Percentiles rank a stretch among this genome's conserved stretches.
These are phyloP conservation scores for Bufotes viridis DNA, from an alignment of 2,797 vertebrate species.

Conservation along the genomic window DNA sequence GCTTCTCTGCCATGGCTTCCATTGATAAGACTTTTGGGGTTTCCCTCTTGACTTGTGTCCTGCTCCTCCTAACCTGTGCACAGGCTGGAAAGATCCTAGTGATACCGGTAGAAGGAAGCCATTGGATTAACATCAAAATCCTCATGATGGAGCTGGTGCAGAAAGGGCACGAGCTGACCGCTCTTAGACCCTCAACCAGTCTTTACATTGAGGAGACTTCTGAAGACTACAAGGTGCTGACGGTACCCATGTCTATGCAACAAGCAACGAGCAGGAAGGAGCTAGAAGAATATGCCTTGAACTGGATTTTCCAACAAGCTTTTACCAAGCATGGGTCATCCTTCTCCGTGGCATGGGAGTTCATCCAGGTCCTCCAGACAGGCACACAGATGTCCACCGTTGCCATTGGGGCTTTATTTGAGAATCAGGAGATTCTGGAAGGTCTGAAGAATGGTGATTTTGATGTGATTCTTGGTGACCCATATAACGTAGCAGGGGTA, in stretches of 20 bases:
- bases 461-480: conserved; percentile 68
- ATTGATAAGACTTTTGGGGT: background rate
- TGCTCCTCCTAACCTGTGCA: background rate
- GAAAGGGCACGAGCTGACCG: conserved; percentile 64
- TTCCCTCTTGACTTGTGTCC: background rate
- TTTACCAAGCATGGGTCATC: conserved; percentile 45
- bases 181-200: conserved; percentile 63
- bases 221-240: conserved; percentile 54
- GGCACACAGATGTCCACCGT: background rate
- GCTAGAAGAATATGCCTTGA: conserved; percentile 44
- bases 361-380: conserved; percentile 38
- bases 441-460: conserved; percentile 55
- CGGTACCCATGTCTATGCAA: conserved; percentile 16
- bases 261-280: conserved; percentile 42
- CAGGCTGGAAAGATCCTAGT: conserved; percentile 57
- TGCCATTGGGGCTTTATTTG: conserved; percentile 61
- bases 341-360: conserved; percentile 49
- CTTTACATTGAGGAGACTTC: conserved; percentile 67
- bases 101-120: conserved; percentile 68
- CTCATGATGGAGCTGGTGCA: conserved; percentile 65
- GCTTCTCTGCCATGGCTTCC: background rate
- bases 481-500: conserved; percentile 66
- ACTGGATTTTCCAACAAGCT: conserved; percentile 58
- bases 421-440: conserved; percentile 58
- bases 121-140: conserved; percentile 69